Evolutionary conservation across 1,140 invertebrate species (phyloP).

Genomic region (Aphaenogaster floridana): DNA sequence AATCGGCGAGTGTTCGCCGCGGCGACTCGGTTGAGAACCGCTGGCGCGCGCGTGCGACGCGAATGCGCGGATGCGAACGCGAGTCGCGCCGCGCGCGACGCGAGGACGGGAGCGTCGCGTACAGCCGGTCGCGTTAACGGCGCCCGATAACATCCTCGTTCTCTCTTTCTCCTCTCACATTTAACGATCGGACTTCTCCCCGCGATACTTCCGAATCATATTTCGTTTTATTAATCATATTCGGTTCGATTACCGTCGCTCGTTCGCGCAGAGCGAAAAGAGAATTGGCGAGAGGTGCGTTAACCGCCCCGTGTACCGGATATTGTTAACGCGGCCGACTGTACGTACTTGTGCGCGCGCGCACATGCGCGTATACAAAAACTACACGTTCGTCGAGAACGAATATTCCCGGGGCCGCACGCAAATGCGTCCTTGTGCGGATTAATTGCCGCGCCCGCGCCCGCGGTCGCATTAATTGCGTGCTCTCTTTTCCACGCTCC

Average conservation of each 20-base stretch:
- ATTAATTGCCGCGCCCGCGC: constrained; percentile 43
- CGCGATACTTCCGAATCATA: background rate
- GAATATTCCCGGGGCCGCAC: constrained; percentile 66
- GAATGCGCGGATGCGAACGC: background rate
- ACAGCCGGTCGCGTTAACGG: background rate
- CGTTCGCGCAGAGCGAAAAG: background rate
- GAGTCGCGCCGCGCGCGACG: background rate
- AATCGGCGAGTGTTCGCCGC: background rate
- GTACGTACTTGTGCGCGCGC: constrained; percentile 16
- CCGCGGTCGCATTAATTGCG: constrained; percentile 67
- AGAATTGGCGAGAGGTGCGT: background rate
- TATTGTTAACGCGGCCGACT: background rate
- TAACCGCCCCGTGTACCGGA: background rate
- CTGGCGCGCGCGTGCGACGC: constrained; percentile 30
- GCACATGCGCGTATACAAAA: constrained; percentile 58
- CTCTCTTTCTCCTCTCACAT: background rate
- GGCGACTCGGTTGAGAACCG: background rate
- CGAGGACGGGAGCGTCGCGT: background rate
- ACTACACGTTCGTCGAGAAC: constrained; percentile 60
- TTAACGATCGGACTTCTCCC: background rate
- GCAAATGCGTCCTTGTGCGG: constrained; percentile 67
- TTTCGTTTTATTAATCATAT: background rate
- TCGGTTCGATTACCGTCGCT: too few relatives aligned
- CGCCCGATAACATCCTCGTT: background rate
- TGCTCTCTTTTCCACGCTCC: constrained; percentile 61